A percentile compares a stretch with the other conserved stretches of the same genome.
Conservation (phyloP, 1,140 invertebrate species). For the Bombus affinis region DNA sequence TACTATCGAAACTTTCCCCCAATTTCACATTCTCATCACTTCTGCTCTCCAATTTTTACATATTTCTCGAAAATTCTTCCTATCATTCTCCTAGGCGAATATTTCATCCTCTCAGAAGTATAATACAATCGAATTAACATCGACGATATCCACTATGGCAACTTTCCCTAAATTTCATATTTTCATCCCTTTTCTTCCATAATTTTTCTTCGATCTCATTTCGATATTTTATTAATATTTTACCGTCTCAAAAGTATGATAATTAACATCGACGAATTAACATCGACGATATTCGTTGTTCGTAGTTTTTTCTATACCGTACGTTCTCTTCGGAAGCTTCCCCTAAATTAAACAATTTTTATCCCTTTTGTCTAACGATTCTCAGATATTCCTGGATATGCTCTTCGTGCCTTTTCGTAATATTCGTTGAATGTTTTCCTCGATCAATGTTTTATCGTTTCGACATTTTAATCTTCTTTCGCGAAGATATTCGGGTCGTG, state of each 20-base stretch:
- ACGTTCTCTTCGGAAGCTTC: too few species aligned
- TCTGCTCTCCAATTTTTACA: neutral
- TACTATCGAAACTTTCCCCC: neutral
- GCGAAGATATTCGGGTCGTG: constrained; percentile 35
- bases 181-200: too few species aligned
- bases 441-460: constrained; percentile 1
- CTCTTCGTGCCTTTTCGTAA: neutral
- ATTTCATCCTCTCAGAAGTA: neutral
- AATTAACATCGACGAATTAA: too few species aligned
- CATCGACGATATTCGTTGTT: too few species aligned
- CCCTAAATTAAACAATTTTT: too few species aligned
- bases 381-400: neutral
- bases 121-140: too few species aligned
- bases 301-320: too few species aligned
- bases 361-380: neutral
- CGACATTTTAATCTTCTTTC: constrained; percentile 34
- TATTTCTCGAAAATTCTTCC: neutral
- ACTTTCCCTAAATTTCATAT: too few species aligned
- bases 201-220: too few species aligned
- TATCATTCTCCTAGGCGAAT: neutral
- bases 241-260: too few species aligned
- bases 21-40: neutral
- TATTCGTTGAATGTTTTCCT: neutral
- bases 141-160: fast-evolving
- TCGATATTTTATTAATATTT: too few species aligned